Base-by-base conservation (phyloP, 2,113 vertebrate genomes). In the Cnemophilus loriae region DNA sequence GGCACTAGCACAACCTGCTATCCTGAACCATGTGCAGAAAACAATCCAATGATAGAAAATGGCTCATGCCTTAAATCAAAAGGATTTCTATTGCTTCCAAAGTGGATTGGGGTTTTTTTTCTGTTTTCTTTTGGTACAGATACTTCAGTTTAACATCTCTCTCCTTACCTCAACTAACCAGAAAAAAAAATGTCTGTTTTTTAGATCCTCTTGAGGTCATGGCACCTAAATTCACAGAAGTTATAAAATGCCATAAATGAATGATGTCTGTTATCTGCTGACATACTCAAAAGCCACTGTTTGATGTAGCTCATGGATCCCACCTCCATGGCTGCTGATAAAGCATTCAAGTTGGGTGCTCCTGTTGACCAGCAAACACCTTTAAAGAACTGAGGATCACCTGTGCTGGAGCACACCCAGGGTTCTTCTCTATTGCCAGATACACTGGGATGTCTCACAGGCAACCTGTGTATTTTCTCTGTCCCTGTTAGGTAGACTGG, bases 381-480 rank as follows among this genome's bases (percentile, higher is more conserved):
- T 52, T 80, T 16, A 30, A 81, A 81, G 39, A 30, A 6, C 4
- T 24, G 18, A 5, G 7, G 4, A 35, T 39, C 16, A 3, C 9
- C 68, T 55, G 3, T 27, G 6, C 10, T 3, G 1, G 12, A 73
- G 50, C 35, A 28, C 3, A 16, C 3, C 6, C 3, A 2, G 4
- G 3, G 6, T 50, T 39, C 26, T 35, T 26, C 26, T 13, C 12
- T 30, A 17, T 52, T 78, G 13, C 5, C n/a, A 41, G 19, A n/a
- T n/a, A 49, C 9, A 22, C 19, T 4, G 13, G 15, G 16, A 22
- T n/a, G 18, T 33, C 50, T 50, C 30, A 20, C 46, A 23, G 55
- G 28, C 28, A 71, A 15, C 11, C 26, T 55, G 13, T 50, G 18
- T n/a, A 11, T 41, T 83, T 73, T 73, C 41, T 74, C 16, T 47